Evolutionary conservation across 2,888 invertebrate genomes (phyloP).

Genomic region (Polymixis lichenea): DNA sequence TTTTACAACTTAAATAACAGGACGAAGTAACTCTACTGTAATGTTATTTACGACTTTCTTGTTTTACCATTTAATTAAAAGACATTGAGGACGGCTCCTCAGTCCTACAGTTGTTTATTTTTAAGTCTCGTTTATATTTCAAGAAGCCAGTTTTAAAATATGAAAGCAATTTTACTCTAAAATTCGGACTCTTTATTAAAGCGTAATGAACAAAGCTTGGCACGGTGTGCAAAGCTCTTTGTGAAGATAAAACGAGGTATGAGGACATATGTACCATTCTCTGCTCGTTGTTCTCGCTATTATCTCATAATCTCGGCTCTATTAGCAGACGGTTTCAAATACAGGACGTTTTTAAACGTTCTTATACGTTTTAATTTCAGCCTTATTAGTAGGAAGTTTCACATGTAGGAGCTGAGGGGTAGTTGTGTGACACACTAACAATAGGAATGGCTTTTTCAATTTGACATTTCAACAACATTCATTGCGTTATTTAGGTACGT

Average conservation of each 20-base stretch:
- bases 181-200: conserved; percentile 35
- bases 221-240: conserved; percentile 35
- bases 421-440: too few species aligned
- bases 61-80: conserved; percentile 7
- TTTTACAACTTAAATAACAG: background rate
- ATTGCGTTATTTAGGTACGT: too few species aligned
- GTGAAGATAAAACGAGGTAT: conserved; percentile 26
- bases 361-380: background rate
- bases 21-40: background rate
- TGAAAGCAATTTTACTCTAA: conserved; percentile 15
- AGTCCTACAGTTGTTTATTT: background rate
- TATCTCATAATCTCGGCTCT: conserved; percentile 48
- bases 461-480: too few species aligned
- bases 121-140: conserved; percentile 5
- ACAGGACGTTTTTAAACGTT: conserved; percentile 23
- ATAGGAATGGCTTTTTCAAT: too few species aligned
- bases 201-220: conserved; percentile 30
- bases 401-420: too few species aligned
- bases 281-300: conserved; percentile 19
- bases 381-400: background rate
- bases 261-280: conserved; percentile 20
- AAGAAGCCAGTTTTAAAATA: conserved; percentile 1
- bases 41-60: conserved; percentile 5
- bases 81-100: background rate
- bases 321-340: conserved; percentile 41